Evolutionary conservation across 2,113 vertebrate species (phyloP).

Genomic region (Anolis sagrei): DNA sequence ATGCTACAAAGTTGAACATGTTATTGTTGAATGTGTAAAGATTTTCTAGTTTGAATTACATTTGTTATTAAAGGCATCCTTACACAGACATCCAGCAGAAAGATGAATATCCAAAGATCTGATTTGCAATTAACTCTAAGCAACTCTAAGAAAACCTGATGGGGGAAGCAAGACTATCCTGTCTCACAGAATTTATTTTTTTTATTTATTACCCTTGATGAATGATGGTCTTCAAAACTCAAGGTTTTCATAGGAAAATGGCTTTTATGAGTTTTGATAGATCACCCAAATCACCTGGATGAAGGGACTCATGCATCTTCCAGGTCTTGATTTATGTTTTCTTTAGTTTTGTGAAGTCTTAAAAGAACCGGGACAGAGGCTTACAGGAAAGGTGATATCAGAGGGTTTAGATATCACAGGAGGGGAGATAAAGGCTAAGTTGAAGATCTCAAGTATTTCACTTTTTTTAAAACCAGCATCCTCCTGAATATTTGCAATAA

Average conservation of each 20-base stretch:
- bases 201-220: conserved; percentile 22
- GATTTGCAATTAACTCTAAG: conserved; percentile 1
- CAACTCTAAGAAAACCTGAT: background rate
- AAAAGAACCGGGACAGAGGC: conserved; percentile 3
- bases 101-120: background rate
- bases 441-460: background rate
- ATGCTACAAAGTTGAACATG: background rate
- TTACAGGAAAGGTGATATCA: background rate
- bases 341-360: conserved; percentile 15
- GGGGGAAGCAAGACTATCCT: background rate
- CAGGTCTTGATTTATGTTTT: background rate
- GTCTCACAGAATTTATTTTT: background rate
- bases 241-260: conserved; percentile 48
- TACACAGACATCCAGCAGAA: background rate
- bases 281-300: conserved; percentile 22
- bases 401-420: background rate
- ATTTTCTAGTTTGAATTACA: background rate
- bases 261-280: conserved; percentile 31
- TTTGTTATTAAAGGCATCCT: background rate
- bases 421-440: background rate
- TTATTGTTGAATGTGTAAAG: background rate
- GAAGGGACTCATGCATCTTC: conserved; percentile 21
- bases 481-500: too few relatives aligned
- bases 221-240: conserved; percentile 22
- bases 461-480: background rate